Conservation (phyloP, 2,797 vertebrate genomes). For the Paguma larvata region DNA sequence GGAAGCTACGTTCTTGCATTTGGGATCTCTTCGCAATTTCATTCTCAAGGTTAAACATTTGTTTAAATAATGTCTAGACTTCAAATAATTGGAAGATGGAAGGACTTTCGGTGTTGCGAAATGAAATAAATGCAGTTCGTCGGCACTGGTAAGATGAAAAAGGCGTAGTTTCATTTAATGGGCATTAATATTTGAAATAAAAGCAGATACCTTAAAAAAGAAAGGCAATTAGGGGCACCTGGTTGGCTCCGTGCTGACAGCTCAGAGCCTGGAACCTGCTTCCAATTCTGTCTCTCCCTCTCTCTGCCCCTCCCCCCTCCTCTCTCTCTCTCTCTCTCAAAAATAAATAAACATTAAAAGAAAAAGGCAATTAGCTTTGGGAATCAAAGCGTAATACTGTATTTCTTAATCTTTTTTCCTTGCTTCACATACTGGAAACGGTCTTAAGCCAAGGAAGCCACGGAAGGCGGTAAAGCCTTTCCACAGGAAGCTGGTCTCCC, state of each 20-base stretch:
- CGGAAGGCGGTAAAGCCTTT: neutral
- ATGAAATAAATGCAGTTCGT: neutral
- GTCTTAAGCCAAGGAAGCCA: neutral
- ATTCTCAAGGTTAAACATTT: neutral
- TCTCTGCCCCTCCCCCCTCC: no score
- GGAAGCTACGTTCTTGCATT: no score
- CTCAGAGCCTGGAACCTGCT: no score
- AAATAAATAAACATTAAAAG: no score
- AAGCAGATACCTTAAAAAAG: neutral
- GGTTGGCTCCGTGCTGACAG: no score
- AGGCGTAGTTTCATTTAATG: neutral
- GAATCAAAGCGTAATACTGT: neutral
- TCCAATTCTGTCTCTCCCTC: no score
- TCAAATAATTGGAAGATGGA: neutral
- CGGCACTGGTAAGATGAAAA: neutral
- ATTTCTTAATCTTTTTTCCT: neutral
- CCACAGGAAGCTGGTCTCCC: neutral
- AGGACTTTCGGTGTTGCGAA: neutral
- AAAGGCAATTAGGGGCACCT: no score
- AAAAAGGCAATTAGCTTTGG: neutral
- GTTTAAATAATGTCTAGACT: slow-evolving; percentile 41
- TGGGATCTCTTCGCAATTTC: neutral
- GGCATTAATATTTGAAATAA: neutral
- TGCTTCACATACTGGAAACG: neutral
- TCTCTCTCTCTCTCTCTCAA: no score